Evolutionary conservation across 2,797 vertebrate species (phyloP).

Genomic region (Uromys caudimaculatus): DNA sequence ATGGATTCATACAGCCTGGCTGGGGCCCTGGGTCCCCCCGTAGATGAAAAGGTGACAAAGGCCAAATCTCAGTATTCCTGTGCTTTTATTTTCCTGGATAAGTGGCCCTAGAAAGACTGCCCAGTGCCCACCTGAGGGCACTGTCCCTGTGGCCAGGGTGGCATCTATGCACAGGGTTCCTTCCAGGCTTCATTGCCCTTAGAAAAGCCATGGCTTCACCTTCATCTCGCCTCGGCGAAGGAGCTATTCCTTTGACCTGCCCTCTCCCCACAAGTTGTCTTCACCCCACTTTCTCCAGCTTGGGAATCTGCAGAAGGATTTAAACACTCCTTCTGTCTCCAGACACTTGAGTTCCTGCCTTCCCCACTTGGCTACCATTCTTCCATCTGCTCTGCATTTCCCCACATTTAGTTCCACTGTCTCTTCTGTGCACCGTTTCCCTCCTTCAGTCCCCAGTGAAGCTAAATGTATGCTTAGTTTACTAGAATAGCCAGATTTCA

Average conservation of each 20-base stretch:
- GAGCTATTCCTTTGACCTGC: background rate
- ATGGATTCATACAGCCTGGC: background rate
- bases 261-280: background rate
- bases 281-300: background rate
- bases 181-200: no score
- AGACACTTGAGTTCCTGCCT: background rate
- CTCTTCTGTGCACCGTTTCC: background rate
- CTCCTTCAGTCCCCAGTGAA: background rate
- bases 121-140: background rate
- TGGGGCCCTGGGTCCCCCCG: fast-evolving
- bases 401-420: background rate
- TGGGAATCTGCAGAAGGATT: background rate
- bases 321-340: background rate
- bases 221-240: background rate
- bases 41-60: no score
- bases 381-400: background rate
- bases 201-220: background rate
- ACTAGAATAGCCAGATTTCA: fast-evolving
- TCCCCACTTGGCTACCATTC: background rate
- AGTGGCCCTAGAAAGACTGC: background rate
- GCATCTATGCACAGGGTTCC: no score
- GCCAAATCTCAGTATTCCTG: fast-evolving
- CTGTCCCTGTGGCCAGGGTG: no score
- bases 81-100: background rate
- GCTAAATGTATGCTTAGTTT: background rate